A percentile compares a stretch with the other conserved stretches of the same genome.
phyloP scores from a whole-genome alignment of 2,113 vertebrate genomes.

The Geococcyx californianus region DNA sequence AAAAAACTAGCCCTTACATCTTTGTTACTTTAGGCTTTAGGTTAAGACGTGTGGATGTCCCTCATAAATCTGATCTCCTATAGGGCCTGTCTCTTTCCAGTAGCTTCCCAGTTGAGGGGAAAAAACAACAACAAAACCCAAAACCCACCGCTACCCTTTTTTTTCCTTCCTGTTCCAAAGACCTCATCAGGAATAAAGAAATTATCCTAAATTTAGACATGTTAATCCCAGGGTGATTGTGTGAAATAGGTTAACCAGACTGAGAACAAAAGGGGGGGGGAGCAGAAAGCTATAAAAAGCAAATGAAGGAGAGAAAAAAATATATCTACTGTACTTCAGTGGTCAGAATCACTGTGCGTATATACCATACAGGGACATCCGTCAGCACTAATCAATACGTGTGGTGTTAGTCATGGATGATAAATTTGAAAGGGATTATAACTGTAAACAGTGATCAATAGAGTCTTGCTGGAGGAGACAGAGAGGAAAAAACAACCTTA shows the following conservation, averaged over 20 bases:
- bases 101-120: background rate
- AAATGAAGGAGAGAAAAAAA: conserved; percentile 62
- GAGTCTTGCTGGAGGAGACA: conserved; percentile 83
- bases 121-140: background rate
- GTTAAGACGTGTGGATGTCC: conserved; percentile 63
- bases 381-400: conserved; percentile 86
- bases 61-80: conserved; percentile 76
- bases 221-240: conserved; percentile 39
- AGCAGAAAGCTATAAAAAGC: conserved; percentile 67
- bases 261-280: conserved; percentile 48
- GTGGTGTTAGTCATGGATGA: conserved; percentile 86
- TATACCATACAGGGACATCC: conserved; percentile 79
- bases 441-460: conserved; percentile 91
- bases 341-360: conserved; percentile 61
- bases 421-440: conserved; percentile 91
- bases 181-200: conserved; percentile 44
- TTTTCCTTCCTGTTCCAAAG: conserved; percentile 38
- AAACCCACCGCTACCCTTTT: background rate
- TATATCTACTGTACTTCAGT: conserved; percentile 60
- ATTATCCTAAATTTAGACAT: conserved; percentile 64
- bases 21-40: conserved; percentile 74
- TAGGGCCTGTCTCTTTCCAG: conserved; percentile 26
- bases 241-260: conserved; percentile 56
- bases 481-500: conserved; percentile 82
- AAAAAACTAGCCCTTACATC: conserved; percentile 69